Conservation (phyloP, 2,113 vertebrate genomes). For the Tenrec ecaudatus region DNA sequence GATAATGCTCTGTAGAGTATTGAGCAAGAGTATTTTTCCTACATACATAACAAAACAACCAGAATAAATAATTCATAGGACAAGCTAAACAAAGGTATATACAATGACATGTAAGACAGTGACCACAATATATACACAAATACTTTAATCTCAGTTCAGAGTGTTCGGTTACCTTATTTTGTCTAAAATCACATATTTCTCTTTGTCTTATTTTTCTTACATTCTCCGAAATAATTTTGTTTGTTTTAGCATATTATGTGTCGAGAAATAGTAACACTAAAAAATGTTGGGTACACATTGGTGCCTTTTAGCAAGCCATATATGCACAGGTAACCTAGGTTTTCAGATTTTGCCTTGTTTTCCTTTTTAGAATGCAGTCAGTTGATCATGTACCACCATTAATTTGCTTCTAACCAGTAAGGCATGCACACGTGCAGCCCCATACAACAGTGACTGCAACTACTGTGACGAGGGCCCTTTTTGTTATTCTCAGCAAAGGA, state of each 20-base stretch:
- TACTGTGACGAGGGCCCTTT: accelerated
- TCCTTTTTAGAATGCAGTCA: slow-evolving; percentile 51
- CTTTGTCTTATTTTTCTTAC: background rate
- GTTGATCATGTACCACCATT: slow-evolving; percentile 55
- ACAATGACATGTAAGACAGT: background rate
- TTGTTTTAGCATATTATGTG: slow-evolving; percentile 35
- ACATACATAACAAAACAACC: background rate
- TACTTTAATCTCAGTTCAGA: background rate
- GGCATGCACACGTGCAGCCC: background rate
- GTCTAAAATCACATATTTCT: background rate
- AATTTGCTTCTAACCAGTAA: slow-evolving; percentile 60
- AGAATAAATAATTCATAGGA: background rate
- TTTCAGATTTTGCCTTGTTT: slow-evolving; percentile 55
- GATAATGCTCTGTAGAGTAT: background rate
- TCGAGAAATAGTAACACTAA: slow-evolving; percentile 44
- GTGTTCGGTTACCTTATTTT: background rate
- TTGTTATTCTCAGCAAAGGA: background rate
- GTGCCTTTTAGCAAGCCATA: slow-evolving; percentile 58
- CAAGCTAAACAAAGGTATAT: background rate
- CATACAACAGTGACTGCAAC: background rate
- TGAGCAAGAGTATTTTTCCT: background rate
- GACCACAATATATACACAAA: no score
- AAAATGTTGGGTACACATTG: slow-evolving; percentile 53
- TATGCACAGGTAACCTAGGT: slow-evolving; percentile 53
- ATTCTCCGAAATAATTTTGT: background rate